These are phyloP conservation scores for Rhinopomastus cyanomelas DNA, from an alignment of 2,113 vertebrate species.

Conservation along the genomic window DNA sequence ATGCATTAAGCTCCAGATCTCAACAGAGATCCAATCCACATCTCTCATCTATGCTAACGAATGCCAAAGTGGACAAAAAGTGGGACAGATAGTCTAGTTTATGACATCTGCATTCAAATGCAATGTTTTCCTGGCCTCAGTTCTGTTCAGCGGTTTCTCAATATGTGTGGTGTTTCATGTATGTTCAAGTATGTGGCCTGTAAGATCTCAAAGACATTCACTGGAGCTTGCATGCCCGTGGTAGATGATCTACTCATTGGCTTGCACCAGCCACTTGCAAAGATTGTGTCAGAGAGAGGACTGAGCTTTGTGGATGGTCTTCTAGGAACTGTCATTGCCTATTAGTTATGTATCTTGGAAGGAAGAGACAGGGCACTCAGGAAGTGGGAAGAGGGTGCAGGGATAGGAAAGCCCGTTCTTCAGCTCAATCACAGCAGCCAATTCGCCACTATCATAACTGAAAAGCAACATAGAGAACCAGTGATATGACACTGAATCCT, in stretches of 20 bases:
- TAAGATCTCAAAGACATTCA: background rate
- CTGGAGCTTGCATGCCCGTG: background rate
- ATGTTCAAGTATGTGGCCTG: background rate
- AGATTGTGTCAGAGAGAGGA: background rate
- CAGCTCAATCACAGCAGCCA: background rate
- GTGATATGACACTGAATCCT: slow-evolving; percentile 19
- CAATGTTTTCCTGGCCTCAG: background rate
- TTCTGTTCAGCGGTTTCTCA: background rate
- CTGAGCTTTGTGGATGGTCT: background rate
- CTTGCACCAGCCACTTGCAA: background rate
- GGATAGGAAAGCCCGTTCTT: background rate
- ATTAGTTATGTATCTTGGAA: background rate
- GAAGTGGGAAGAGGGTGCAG: background rate
- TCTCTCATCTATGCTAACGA: background rate
- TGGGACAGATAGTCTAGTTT: too few species aligned
- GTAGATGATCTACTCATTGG: background rate
- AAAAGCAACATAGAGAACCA: slow-evolving; percentile 24
- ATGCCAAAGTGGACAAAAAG: background rate
- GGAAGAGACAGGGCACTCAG: background rate
- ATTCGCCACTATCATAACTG: background rate
- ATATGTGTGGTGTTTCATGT: background rate
- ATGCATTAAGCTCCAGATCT: background rate
- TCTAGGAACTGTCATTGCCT: slow-evolving; percentile 7
- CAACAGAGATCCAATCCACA: too few species aligned
- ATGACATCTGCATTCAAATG: background rate